Base-by-base conservation (phyloP, 2,888 invertebrate genomes). In the Tubulanus polymorphus region DNA sequence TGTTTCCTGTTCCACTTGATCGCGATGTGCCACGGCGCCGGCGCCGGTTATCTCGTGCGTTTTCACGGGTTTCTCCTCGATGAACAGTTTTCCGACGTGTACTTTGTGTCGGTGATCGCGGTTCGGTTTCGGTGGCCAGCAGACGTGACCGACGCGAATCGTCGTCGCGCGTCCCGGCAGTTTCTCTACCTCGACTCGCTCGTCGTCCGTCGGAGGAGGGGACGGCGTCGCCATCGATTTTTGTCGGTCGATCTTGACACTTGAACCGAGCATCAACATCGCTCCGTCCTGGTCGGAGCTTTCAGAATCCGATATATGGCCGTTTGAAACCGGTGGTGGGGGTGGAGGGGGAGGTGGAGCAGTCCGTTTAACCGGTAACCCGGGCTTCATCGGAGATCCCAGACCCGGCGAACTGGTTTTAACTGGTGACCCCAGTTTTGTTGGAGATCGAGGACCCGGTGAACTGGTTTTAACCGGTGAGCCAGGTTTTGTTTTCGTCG, bases 141-240 rank as follows among this genome's bases (percentile, higher is more conserved):
- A 67, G 6, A 76, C 72, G 45, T 68, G 66, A 3, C 73, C 95
- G 53, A 96, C 94, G 29, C 94, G 83, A 0, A 95, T 93, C 0
- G 94, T 95, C 74, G 94, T 93, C 0, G 94, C 94, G 27, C 94
- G 82, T 0, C 93, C 93, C 69, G 93, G 93, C 83, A 73, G 92
- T 88, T 0, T 90, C 90, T 73, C 91, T 91, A 54, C 66, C 5
- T 8, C 18, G 20, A n/a, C 10, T 12, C 10, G 10, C n/a, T 41
- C 23, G 6, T 8, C 6, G 15, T 15, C 41, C 3, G 6, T 8
- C 5, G 3, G 5, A 41, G 41, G 41, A 20, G 15, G 20, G 6
- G 35, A 32, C 10, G 23, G 6, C 20, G 18, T 18, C 15, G 18
- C 23, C 20, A 41, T 15, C 3, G 41, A 41, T 20, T 20, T 41